phyloP scores from a whole-genome alignment of 2,797 vertebrate genomes.

The Hoplostethus atlanticus region DNA sequence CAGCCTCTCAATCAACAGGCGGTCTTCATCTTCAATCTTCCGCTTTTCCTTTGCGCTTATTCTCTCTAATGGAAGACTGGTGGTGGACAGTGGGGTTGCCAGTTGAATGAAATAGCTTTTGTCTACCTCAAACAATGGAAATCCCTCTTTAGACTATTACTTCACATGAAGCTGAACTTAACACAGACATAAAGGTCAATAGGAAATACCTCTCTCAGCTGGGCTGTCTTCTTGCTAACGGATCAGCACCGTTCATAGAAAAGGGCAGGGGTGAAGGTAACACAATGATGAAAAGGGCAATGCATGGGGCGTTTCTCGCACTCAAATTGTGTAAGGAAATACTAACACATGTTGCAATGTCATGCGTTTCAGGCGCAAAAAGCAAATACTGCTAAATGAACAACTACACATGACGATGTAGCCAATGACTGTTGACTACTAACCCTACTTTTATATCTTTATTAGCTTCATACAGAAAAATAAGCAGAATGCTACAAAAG shows the following conservation, averaged over 20 bases:
- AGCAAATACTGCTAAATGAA: too few relatives aligned
- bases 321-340: too few relatives aligned
- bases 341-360: background rate
- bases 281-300: background rate
- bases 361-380: too few relatives aligned
- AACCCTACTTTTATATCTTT: too few relatives aligned
- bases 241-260: background rate
- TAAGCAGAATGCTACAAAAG: too few relatives aligned
- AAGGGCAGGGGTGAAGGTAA: background rate
- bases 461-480: too few relatives aligned
- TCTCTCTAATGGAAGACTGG: background rate
- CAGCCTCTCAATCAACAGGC: slow-evolving; percentile 47
- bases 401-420: too few relatives aligned
- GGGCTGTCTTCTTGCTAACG: background rate
- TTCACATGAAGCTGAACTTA: background rate
- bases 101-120: slow-evolving; percentile 21
- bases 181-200: background rate
- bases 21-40: slow-evolving; percentile 33
- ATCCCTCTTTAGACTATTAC: background rate
- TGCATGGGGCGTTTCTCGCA: too few relatives aligned
- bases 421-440: too few relatives aligned
- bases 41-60: slow-evolving; percentile 10
- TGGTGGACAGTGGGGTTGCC: background rate
- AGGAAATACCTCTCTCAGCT: background rate
- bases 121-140: slow-evolving; percentile 1